Conservation (phyloP, 2,113 vertebrate species). For the Eudorcas thomsonii region DNA sequence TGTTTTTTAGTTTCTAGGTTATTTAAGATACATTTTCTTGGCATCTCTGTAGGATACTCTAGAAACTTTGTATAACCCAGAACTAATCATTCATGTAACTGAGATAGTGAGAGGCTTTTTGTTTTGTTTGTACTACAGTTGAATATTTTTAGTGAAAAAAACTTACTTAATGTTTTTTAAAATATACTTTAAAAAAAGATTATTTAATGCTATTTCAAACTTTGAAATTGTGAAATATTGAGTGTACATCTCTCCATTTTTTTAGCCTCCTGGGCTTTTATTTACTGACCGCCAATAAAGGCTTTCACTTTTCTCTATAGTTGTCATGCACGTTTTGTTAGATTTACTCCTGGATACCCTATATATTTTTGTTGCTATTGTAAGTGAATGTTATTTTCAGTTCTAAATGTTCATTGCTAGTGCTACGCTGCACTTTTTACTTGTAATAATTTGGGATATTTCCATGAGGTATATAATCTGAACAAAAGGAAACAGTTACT, state of each 20-base stretch:
- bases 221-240: not conserved
- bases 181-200: not conserved
- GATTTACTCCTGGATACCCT: not conserved
- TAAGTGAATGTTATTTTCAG: not conserved
- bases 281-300: not conserved
- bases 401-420: not conserved
- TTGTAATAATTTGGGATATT: not conserved
- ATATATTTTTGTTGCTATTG: not conserved
- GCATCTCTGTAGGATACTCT: not conserved
- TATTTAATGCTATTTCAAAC: not conserved
- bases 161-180: not conserved
- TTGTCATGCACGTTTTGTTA: not conserved
- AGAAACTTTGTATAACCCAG: not conserved
- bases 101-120: not conserved
- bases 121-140: not conserved
- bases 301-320: not conserved
- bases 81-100: not conserved
- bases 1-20: not conserved
- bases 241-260: not conserved
- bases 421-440: not conserved
- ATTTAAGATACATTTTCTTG: not conserved
- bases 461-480: not conserved
- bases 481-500: not conserved
- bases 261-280: not conserved
- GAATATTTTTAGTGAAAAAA: not conserved